A percentile compares a stretch with the other conserved stretches of the same genome.
phyloP scores from a whole-genome alignment of 2,113 vertebrate species.

The Struthidea cinerea region DNA sequence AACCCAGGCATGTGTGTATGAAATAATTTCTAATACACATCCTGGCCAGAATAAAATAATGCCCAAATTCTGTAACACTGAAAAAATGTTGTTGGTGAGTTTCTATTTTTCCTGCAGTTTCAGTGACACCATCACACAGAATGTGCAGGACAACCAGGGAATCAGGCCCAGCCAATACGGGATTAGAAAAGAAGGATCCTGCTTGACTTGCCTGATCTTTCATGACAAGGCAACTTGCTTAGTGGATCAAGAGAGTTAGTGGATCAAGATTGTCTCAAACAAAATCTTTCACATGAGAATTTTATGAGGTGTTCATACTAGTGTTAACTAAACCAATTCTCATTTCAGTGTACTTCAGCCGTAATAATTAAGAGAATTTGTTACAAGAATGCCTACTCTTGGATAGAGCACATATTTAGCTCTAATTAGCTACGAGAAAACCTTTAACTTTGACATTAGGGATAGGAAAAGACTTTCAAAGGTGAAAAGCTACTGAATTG shows the following conservation, averaged over 20 bases:
- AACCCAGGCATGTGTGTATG: too few species aligned
- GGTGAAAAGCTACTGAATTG: neutral
- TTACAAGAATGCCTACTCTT: neutral
- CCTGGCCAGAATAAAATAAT: neutral
- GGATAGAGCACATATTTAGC: neutral
- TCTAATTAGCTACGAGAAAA: neutral
- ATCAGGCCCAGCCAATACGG: fast-evolving
- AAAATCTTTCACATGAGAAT: neutral
- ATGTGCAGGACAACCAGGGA: neutral
- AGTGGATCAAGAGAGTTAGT: neutral
- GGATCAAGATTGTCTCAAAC: neutral
- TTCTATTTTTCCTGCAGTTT: neutral
- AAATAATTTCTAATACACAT: neutral
- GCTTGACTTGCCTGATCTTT: neutral
- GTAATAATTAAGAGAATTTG: neutral
- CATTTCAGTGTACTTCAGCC: neutral
- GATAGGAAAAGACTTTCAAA: neutral
- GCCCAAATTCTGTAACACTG: neutral
- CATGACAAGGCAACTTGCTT: neutral
- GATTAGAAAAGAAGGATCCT: neutral
- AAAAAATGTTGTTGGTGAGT: neutral
- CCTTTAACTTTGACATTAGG: neutral
- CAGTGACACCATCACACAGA: neutral
- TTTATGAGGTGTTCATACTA: neutral
- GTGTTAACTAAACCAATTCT: neutral